Evolutionary conservation across 1,140 invertebrate species (phyloP).

Genomic region (Metopolophium dirhodum): DNA sequence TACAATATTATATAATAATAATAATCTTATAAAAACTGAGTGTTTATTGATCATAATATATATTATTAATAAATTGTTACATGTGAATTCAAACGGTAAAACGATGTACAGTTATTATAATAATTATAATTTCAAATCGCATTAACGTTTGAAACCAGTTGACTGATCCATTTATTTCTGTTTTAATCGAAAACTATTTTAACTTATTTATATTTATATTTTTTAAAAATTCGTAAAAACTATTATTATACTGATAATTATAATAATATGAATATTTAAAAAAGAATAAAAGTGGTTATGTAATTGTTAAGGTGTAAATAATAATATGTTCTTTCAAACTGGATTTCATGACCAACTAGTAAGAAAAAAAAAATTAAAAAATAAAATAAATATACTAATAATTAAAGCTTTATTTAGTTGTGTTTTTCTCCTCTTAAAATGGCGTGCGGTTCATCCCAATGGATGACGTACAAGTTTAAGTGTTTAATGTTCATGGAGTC

Average conservation of each 20-base stretch:
- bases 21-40: conserved; percentile 33
- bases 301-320: conserved; percentile 57
- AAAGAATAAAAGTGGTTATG: conserved; percentile 46
- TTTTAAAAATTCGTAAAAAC: conserved; percentile 53
- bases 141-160: conserved; percentile 56
- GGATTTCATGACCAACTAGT: conserved; percentile 55
- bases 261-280: conserved; percentile 54
- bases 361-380: background rate
- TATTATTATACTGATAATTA: conserved; percentile 53
- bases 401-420: conserved; percentile 41
- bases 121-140: conserved; percentile 55
- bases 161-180: conserved; percentile 57
- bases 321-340: conserved; percentile 56
- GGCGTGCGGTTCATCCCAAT: background rate
- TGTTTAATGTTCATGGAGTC: conserved; percentile 57
- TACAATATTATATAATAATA: conserved; percentile 37
- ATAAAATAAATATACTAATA: background rate
- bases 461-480: conserved; percentile 50
- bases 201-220: conserved; percentile 57
- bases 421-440: conserved; percentile 29
- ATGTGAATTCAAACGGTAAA: conserved; percentile 48
- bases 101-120: conserved; percentile 48
- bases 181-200: conserved; percentile 56
- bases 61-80: conserved; percentile 52
- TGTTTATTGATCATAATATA: conserved; percentile 48